Conservation (phyloP, 2,797 vertebrate genomes). For the Protosalanx chinensis region DNA sequence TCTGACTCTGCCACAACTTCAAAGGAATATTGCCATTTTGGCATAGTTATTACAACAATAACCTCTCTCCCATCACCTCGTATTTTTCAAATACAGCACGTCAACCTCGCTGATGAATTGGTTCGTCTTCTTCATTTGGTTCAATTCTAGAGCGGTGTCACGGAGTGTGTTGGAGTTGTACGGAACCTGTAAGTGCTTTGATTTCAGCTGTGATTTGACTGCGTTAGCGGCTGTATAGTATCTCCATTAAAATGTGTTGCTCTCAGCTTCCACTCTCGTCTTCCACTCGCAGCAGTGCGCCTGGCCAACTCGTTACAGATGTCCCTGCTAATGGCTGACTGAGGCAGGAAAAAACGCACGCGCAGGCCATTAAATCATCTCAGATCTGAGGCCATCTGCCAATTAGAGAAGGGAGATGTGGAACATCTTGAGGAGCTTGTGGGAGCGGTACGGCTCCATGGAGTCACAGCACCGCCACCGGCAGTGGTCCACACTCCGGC, state of each 20-base stretch:
- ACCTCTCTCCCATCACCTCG: too few species aligned
- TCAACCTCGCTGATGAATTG: not conserved
- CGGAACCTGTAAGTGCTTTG: slow-evolving; percentile 52
- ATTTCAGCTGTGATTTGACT: slow-evolving; percentile 57
- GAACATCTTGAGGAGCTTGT: slow-evolving; percentile 68
- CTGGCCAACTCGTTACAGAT: slow-evolving; percentile 76
- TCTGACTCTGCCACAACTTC: slow-evolving; percentile 14
- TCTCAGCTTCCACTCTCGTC: slow-evolving; percentile 71
- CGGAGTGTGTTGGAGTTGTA: slow-evolving; percentile 45
- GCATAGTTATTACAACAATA: too few species aligned
- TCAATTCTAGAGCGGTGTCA: not conserved
- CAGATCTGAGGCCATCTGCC: slow-evolving; percentile 71
- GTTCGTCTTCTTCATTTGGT: not conserved
- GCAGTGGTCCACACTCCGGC: slow-evolving; percentile 43
- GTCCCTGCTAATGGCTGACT: slow-evolving; percentile 73
- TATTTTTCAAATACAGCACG: not conserved
- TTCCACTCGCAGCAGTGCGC: slow-evolving; percentile 64
- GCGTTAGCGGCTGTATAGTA: slow-evolving; percentile 22
- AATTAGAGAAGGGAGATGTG: slow-evolving; percentile 72
- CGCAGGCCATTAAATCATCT: slow-evolving; percentile 71
- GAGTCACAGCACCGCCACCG: slow-evolving; percentile 53
- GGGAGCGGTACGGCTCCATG: slow-evolving; percentile 60
- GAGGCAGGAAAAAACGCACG: slow-evolving; percentile 60
- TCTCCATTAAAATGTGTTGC: slow-evolving; percentile 66
- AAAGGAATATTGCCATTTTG: slow-evolving; percentile 19